phyloP scores from a whole-genome alignment of 2,888 invertebrate species.

The Ochropacha duplaris region DNA sequence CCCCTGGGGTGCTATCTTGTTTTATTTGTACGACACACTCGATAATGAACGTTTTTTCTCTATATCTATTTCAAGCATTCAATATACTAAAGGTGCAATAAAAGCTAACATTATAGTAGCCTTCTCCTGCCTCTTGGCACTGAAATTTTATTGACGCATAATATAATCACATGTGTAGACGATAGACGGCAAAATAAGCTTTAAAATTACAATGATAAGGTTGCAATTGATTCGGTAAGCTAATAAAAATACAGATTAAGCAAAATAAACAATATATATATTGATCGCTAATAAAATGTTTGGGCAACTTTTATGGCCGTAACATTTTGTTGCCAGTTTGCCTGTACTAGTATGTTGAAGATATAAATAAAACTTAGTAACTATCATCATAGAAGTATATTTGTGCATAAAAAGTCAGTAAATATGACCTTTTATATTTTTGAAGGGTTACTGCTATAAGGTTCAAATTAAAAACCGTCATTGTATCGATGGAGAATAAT shows the following conservation, averaged over 20 bases:
- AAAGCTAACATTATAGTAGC: conserved; percentile 58
- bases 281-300: conserved; percentile 62
- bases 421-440: background rate
- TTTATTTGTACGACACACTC: conserved; percentile 71
- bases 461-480: background rate
- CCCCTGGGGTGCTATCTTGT: conserved; percentile 73
- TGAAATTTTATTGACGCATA: conserved; percentile 54
- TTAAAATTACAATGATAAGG: conserved; percentile 32
- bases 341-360: conserved; percentile 9
- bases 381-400: background rate
- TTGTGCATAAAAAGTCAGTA: background rate
- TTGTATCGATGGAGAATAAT: background rate
- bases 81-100: conserved; percentile 71
- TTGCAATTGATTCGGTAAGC: conserved; percentile 23
- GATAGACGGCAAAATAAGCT: conserved; percentile 26
- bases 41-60: conserved; percentile 78
- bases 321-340: conserved; percentile 43
- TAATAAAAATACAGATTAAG: conserved; percentile 43
- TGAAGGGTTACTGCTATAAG: background rate
- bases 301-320: conserved; percentile 48
- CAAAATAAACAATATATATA: conserved; percentile 60
- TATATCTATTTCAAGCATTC: conserved; percentile 61
- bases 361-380: background rate
- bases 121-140: conserved; percentile 38
- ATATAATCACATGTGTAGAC: conserved; percentile 45